These are phyloP conservation scores for Penaeus monodon DNA, from an alignment of 2,888 invertebrate genomes.

Conservation along the genomic window DNA sequence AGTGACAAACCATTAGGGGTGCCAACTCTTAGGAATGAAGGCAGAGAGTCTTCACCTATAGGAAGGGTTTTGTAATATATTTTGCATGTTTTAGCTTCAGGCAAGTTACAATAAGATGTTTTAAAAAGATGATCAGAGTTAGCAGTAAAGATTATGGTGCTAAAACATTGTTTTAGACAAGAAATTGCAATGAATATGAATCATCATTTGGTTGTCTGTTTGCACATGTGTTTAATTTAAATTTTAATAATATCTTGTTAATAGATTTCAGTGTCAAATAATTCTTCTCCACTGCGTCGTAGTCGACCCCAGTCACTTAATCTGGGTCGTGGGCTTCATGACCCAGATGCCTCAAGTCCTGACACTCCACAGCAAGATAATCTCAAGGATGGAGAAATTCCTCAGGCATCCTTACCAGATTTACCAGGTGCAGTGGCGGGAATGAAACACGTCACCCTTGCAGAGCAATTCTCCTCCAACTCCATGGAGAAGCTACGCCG, in stretches of 20 bases:
- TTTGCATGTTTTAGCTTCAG: background rate
- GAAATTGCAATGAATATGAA: too few species aligned
- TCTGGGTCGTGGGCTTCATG: conserved; percentile 22
- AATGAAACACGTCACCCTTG: conserved; percentile 42
- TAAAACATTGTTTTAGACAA: too few species aligned
- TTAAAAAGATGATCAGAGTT: background rate
- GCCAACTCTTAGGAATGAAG: conserved; percentile 7
- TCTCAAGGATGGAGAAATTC: conserved; percentile 8
- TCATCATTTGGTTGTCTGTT: background rate
- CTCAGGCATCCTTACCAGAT: conserved; percentile 40
- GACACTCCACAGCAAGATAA: conserved; percentile 15
- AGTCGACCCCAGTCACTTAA: conserved; percentile 58
- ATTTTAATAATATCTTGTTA: background rate
- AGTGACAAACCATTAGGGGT: conserved; percentile 28
- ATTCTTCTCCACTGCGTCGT: conserved; percentile 49
- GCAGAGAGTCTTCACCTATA: conserved; percentile 28
- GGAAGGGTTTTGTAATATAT: conserved; percentile 34
- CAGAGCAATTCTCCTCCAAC: conserved; percentile 56
- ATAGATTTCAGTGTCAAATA: conserved; percentile 39
- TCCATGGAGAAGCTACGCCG: conserved; percentile 59
- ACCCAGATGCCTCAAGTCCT: background rate
- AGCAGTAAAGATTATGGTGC: too few species aligned
- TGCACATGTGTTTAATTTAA: background rate
- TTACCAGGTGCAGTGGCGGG: conserved; percentile 38
- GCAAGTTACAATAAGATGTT: background rate